phyloP scores from a whole-genome alignment of 2,113 vertebrate genomes.

The Butorides virescens region DNA sequence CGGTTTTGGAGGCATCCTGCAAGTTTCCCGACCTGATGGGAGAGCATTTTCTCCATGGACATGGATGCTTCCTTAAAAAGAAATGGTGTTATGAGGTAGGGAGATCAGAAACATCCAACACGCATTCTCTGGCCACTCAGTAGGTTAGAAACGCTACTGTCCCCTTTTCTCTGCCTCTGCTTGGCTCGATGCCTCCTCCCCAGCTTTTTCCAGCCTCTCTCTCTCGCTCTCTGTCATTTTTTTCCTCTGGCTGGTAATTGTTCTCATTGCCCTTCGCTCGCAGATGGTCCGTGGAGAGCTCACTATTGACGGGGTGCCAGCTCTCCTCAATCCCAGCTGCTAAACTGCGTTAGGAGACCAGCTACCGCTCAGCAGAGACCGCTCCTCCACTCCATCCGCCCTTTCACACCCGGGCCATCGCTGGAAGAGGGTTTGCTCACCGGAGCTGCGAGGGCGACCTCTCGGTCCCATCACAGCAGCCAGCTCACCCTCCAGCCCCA shows the following conservation, averaged over 20 bases:
- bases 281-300: conserved; percentile 36
- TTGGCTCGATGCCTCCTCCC: background rate
- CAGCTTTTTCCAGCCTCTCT: conserved; percentile 11
- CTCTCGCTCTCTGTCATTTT: background rate
- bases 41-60: background rate
- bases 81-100: background rate
- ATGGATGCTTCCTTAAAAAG: background rate
- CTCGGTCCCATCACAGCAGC: background rate
- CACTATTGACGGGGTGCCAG: conserved; percentile 10
- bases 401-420: accelerated
- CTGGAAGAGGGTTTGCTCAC: background rate
- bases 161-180: background rate
- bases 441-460: background rate
- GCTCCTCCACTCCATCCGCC: background rate
- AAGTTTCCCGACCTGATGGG: background rate
- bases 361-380: background rate
- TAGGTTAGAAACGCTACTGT: background rate
- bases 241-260: conserved; percentile 33
- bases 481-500: background rate
- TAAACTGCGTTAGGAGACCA: background rate
- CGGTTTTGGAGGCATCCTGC: background rate
- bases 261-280: conserved; percentile 49
- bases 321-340: conserved; percentile 35
- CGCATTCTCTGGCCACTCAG: background rate
- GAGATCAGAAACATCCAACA: background rate